These are phyloP conservation scores for Pardosa pseudoannulata DNA, from an alignment of 2,888 invertebrate species.

Conservation along the genomic window DNA sequence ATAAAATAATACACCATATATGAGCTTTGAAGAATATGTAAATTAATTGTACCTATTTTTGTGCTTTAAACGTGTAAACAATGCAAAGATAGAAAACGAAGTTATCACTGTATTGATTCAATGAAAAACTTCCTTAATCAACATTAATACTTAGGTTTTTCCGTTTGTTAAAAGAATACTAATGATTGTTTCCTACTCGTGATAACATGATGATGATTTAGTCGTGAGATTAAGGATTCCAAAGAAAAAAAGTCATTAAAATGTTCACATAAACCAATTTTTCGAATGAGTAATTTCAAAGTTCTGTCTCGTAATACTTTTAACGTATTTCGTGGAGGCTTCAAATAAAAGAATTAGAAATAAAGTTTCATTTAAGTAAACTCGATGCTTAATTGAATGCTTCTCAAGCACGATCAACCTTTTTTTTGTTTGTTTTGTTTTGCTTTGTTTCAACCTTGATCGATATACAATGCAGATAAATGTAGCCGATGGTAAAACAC, in stretches of 20 bases:
- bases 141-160: too few species aligned
- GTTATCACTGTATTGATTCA: too few species aligned
- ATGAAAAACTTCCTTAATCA: too few species aligned
- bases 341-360: neutral
- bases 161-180: neutral
- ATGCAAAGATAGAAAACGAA: too few species aligned
- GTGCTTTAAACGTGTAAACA: too few species aligned
- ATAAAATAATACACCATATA: too few species aligned
- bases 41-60: too few species aligned
- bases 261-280: constrained; percentile 61
- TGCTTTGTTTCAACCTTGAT: neutral
- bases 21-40: too few species aligned
- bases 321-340: neutral
- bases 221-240: neutral
- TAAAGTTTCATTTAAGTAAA: constrained; percentile 28
- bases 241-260: constrained; percentile 42
- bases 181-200: neutral
- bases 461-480: neutral
- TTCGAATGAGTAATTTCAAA: constrained; percentile 46
- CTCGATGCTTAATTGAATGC: constrained; percentile 31
- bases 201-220: neutral
- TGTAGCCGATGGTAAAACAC: too few species aligned
- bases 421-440: too few species aligned
- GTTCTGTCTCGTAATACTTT: neutral
- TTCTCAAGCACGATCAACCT: neutral